Base-by-base conservation (phyloP, 1,140 invertebrate genomes). In the Bombus terrestris region DNA sequence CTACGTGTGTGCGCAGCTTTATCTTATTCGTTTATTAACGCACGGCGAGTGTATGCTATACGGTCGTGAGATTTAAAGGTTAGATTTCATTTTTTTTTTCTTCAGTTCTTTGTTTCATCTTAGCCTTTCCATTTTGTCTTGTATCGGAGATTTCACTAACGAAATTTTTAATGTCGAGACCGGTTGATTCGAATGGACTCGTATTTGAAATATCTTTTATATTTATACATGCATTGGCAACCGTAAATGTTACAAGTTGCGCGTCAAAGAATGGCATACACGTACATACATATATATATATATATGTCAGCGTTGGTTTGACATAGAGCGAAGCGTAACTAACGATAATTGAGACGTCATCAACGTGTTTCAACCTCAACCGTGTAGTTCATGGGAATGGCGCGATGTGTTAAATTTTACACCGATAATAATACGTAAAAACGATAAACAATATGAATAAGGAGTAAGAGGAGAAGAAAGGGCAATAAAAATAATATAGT, bases 1-100 rank as follows among this genome's bases (percentile, higher is more conserved):
- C 84, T 87, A 62, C 92, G 89, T 86, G 91, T 89, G 86, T 71
- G 81, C 77, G 83, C 85, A 83, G 76, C 83, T 76, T 83, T 74
- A 78, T 88, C 81, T 72, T 15, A 47, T 75, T 62, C 81, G 47
- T 69, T 78, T 53, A 53, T 8, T 68, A 62, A 64, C 78, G 68
- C 68, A 32, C 74, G 5, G 25, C 64, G 9, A 62, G 39, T 59
- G 32, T n/a, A 12, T 37, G n/a, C n/a, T 41, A 28, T 39, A 35
- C 75, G 37, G 13, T 32, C 18, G 43, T 2, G 41, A 39, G 28
- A 62, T 71, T 73, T 75, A 25, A 39, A 80, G 76, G 77, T 85
- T 81, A 81, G 84, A 79, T 83, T 84, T 86, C 62, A 41, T 73
- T 68, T 80, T 39, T 32, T 32, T 53, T 15, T 47, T 28, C 18